phyloP scores from a whole-genome alignment of 2,888 invertebrate species.

The Glaucopsyche alexis region DNA sequence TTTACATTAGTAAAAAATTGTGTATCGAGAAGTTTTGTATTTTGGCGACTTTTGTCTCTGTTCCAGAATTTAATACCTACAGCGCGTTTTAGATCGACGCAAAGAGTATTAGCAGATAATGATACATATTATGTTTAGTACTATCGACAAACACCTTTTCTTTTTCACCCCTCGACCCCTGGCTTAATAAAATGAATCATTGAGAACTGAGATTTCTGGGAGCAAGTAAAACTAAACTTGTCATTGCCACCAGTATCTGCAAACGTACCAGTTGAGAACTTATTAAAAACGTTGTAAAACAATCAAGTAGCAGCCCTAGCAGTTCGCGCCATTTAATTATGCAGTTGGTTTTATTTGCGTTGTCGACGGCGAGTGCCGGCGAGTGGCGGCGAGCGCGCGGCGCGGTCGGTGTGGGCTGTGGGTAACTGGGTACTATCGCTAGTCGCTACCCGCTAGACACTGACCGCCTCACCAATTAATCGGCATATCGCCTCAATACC shows the following conservation, averaged over 20 bases:
- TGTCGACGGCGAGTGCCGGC: conserved; percentile 17
- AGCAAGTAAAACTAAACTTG: no score
- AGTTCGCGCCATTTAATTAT: conserved; percentile 60
- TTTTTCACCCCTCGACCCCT: no score
- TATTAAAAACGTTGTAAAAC: neutral
- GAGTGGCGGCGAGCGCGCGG: conserved; percentile 31
- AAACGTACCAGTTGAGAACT: no score
- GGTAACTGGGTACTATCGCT: conserved; percentile 33
- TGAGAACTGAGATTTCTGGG: no score
- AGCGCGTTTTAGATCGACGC: neutral
- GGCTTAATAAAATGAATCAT: no score
- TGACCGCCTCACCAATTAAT: conserved; percentile 51
- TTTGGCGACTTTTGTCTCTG: neutral
- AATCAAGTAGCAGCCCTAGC: conserved; percentile 5
- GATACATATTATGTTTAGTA: no score
- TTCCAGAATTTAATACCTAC: neutral
- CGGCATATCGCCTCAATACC: conserved; percentile 42
- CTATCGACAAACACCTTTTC: no score
- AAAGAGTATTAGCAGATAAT: neutral
- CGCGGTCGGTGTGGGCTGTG: conserved; percentile 28
- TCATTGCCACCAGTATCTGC: no score
- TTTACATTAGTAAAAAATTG: neutral
- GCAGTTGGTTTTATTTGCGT: conserved; percentile 58
- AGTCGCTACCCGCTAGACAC: conserved; percentile 42
- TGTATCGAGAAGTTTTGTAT: neutral